Evolutionary conservation across 1,140 invertebrate species (phyloP).

Genomic region (Drosophila prosaltans): DNA sequence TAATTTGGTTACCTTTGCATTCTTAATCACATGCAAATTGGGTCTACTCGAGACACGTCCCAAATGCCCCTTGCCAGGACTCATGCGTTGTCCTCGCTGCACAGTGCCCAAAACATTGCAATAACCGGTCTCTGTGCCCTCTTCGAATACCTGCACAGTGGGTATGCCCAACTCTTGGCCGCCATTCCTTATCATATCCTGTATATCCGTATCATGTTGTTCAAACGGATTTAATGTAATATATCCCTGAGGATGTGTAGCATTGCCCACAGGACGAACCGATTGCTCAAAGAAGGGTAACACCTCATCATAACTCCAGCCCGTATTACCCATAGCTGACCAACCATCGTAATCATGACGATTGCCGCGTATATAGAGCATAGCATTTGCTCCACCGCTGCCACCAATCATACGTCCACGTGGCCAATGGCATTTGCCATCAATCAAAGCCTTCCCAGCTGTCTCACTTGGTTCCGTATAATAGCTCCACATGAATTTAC

Average conservation of each 20-base stretch:
- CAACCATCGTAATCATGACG: conserved; percentile 85
- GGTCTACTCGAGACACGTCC: conserved; percentile 76
- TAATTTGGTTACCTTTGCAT: conserved; percentile 85
- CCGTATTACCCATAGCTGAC: conserved; percentile 84
- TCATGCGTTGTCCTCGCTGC: conserved; percentile 86
- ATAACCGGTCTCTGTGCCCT: conserved; percentile 84
- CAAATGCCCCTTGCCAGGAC: conserved; percentile 80
- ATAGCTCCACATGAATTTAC: conserved; percentile 87
- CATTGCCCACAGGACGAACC: conserved; percentile 83
- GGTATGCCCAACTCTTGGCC: conserved; percentile 50
- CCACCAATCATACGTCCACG: conserved; percentile 90
- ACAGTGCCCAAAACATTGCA: conserved; percentile 84
- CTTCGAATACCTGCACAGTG: conserved; percentile 46
- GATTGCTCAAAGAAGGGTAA: conserved; percentile 66
- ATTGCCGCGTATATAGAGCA: conserved; percentile 84
- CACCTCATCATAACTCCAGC: conserved; percentile 72
- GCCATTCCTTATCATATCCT: conserved; percentile 40
- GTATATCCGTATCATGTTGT: conserved; percentile 71
- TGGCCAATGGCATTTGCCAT: conserved; percentile 86
- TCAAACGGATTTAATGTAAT: conserved; percentile 49
- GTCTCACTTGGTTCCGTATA: conserved; percentile 85
- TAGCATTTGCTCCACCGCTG: conserved; percentile 90
- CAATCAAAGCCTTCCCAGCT: conserved; percentile 84
- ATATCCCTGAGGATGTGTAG: conserved; percentile 56
- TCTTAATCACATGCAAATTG: conserved; percentile 89